Evolutionary conservation across 2,888 invertebrate species (phyloP), one percentile per base, ranked within the genome.

Genomic region (Invenusta paracnida): DNA sequence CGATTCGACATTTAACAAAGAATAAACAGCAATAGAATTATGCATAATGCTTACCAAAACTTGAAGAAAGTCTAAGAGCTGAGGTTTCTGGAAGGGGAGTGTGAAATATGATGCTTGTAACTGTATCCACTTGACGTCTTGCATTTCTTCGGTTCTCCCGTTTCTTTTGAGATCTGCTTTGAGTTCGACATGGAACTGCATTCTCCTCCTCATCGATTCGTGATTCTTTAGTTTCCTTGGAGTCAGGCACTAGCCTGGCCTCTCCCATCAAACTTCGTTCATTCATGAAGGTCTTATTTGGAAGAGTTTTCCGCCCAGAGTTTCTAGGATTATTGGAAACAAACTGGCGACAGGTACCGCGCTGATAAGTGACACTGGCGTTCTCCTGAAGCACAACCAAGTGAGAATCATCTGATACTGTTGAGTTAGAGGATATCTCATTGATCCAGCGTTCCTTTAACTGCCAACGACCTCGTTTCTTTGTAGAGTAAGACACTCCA

Each of bases 391-490:
- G 2, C 2, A 73, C 73, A 73, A 73, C 2, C 2, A 73, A 23
- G 23, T 73, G 73, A 13, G 5, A 2, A 5, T 25, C 25, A 23
- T 73, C 73, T 2, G 11, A 5, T 5, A 23, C 27, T 2, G 17
- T 73, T 5, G 11, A 5, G 23, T 73, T 73, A 25, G 73, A 73
- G 2, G 73, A 5, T 2, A 73, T 23, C 23, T 73, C 27, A 73
- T 73, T 73, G 23, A 73, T 73, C 73, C 11, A 73, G 23, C 73
- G 73, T 5, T 73, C 73, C 27, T 73, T 73, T 2, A 82, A 23
- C 29, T 82, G 29, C 82, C 82, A 82, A 17, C 82, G 82, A 11
- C 82, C 82, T 27, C 31, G 29, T 23, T 82, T 82, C 27, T 82
- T 82, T 2, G 31, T 29, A 2, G 82, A 82, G 28, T 82, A 82